Conservation (phyloP, 2,888 invertebrate species). For the Malthinus flaveolus region DNA sequence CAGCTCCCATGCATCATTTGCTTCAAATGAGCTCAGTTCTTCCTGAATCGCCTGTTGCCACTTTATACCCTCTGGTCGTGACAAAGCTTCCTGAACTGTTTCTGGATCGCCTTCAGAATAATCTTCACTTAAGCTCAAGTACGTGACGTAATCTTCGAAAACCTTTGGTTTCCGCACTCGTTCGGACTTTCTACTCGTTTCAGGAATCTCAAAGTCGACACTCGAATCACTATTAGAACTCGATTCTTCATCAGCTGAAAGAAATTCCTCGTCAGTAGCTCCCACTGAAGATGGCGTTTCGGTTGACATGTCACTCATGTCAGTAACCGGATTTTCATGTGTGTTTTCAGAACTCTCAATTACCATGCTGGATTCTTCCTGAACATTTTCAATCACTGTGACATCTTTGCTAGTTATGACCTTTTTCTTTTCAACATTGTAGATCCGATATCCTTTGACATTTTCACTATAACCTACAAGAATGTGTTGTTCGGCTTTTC, state of each 20-base stretch:
- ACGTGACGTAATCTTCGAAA: slow-evolving; percentile 35
- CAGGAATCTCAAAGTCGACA: too few species aligned
- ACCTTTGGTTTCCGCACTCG: slow-evolving; percentile 31
- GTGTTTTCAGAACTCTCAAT: too few species aligned
- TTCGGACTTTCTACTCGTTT: too few species aligned
- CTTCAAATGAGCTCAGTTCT: slow-evolving; percentile 37
- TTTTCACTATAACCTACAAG: slow-evolving; percentile 19
- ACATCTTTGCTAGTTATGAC: slow-evolving; percentile 16
- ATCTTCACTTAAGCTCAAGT: slow-evolving; percentile 28
- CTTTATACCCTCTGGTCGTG: slow-evolving; percentile 31
- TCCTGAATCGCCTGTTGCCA: slow-evolving; percentile 39
- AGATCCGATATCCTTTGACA: slow-evolving; percentile 22
- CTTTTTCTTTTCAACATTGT: slow-evolving; percentile 3
- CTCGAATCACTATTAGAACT: too few species aligned
- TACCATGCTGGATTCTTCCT: too few species aligned
- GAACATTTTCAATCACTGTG: background rate
- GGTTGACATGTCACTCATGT: too few species aligned
- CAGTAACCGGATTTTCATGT: too few species aligned
- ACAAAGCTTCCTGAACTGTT: slow-evolving; percentile 35
- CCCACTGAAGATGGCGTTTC: too few species aligned
- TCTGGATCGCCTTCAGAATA: slow-evolving; percentile 22
- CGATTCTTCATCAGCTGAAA: background rate
- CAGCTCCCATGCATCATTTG: slow-evolving; percentile 40
- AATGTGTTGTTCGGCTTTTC: slow-evolving; percentile 11
- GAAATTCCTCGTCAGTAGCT: too few species aligned